Base-by-base conservation (phyloP, 2,888 invertebrate species). In the Diaperis boleti region DNA sequence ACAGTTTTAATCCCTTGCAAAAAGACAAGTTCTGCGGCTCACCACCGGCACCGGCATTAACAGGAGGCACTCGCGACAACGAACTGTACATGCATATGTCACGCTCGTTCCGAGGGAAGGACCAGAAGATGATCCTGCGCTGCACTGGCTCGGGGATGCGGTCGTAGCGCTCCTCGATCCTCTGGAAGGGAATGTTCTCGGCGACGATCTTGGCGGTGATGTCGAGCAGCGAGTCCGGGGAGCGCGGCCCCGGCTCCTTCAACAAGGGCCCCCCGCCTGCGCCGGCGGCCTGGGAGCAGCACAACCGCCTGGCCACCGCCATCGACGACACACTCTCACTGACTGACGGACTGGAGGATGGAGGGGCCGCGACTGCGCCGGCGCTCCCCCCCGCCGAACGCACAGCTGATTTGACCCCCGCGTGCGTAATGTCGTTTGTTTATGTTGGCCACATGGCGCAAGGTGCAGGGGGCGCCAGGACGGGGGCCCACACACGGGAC, bases 61-160 rank as follows among this genome's bases (percentile, higher is more conserved):
- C 82, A 61, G 83, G 81, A 68, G 83, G 81, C 79, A 84, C 84
- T 74, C 83, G 84, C 75, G 87, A 85, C 83, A 92, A 86, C 72
- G 92, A 92, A 74, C 92, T 92, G 84, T 94, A 94, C 92, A 94
- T 93, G 83, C 92, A 91, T 81, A 94, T 93, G 84, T 93, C 93
- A 78, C 90, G 86, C 82, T 94, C 94, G 80, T 93, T 91, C 76
- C 93, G 84, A 72, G 94, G 94, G 84, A 94, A 94, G 69, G 93
- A 92, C 92, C 93, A 94, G 85, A 88, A 94, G 78, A 94, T 92
- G 81, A 94, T 92, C 78, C 92, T 87, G 73, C 91, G 87, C 82
- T 94, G 94, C 80, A 94, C 93, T 70, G 93, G 93, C 81, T 94
- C 94, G 71, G 94, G 94, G 81, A 94, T 93, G 76, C 93, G 88